Conservation (phyloP, 2,888 invertebrate species). For the Lissonota sp. region DNA sequence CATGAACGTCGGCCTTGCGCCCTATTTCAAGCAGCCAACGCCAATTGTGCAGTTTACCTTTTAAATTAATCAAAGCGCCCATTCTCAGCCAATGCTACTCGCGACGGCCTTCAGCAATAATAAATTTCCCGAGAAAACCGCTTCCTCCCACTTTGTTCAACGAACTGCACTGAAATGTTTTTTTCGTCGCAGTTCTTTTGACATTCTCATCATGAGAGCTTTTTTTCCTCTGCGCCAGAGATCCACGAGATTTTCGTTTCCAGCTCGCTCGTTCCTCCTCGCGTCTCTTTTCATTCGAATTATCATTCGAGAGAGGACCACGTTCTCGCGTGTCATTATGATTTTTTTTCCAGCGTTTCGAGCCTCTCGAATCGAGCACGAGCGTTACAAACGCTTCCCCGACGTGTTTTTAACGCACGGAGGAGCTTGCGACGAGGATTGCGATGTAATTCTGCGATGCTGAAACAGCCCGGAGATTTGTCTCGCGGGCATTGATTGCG, state of each 20-base stretch:
- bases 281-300: background rate
- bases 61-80: conserved; percentile 62
- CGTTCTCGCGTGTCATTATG: background rate
- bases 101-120: background rate
- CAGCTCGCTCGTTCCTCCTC: background rate
- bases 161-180: conserved; percentile 16
- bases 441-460: too few relatives aligned
- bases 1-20: background rate
- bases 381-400: too few relatives aligned
- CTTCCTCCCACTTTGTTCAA: conserved; percentile 40
- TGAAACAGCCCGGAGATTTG: background rate
- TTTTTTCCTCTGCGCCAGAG: background rate
- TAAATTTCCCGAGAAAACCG: conserved; percentile 33
- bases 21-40: conserved; percentile 32
- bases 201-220: background rate
- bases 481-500: conserved; percentile 32
- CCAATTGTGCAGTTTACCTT: conserved; percentile 62
- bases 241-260: background rate
- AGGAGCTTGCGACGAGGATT: too few relatives aligned
- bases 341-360: background rate
- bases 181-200: background rate
- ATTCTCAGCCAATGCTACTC: conserved; percentile 18
- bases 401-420: too few relatives aligned
- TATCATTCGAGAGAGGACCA: conserved; percentile 1
- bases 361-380: too few relatives aligned